Evolutionary conservation across 2,888 invertebrate genomes (phyloP).

Genomic region (Steromphala cineraria): DNA sequence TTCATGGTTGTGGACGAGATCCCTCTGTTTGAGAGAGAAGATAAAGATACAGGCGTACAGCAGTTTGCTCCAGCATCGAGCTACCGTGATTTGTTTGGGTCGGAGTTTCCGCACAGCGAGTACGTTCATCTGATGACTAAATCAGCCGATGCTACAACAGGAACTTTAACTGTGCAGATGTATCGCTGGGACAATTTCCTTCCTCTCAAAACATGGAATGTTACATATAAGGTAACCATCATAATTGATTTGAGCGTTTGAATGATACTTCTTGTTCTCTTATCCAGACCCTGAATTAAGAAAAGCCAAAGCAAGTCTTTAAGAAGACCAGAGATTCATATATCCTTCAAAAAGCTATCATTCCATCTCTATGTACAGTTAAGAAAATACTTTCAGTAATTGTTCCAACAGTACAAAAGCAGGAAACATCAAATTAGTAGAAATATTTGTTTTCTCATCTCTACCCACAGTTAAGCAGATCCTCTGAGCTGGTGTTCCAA

Average conservation of each 20-base stretch:
- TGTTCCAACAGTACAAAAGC: too few relatives aligned
- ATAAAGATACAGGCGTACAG: slow-evolving; percentile 18
- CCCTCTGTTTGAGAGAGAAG: slow-evolving; percentile 40
- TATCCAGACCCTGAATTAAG: too few relatives aligned
- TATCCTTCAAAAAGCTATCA: too few relatives aligned
- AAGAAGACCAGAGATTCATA: too few relatives aligned
- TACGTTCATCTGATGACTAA: not conserved
- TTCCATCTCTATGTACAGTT: too few relatives aligned
- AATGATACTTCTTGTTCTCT: too few relatives aligned
- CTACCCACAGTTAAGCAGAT: slow-evolving; percentile 46
- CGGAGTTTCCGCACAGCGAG: too few relatives aligned
- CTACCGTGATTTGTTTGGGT: too few relatives aligned
- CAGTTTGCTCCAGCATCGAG: not conserved
- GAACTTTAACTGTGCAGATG: slow-evolving; percentile 48
- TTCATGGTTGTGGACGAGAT: slow-evolving; percentile 54
- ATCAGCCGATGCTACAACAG: slow-evolving; percentile 13
- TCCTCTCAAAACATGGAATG: slow-evolving; percentile 50
- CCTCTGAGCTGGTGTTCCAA: slow-evolving; percentile 49
- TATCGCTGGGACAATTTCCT: slow-evolving; percentile 50
- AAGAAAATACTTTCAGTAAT: too few relatives aligned
- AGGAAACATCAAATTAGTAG: too few relatives aligned
- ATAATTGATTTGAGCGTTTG: not conserved
- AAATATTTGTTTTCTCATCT: not conserved
- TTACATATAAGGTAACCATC: slow-evolving; percentile 46
- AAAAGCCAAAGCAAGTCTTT: too few relatives aligned